Evolutionary conservation across 2,113 vertebrate genomes (phyloP), one percentile per base, ranked within the genome.

Genomic region (Lepus timidus): DNA sequence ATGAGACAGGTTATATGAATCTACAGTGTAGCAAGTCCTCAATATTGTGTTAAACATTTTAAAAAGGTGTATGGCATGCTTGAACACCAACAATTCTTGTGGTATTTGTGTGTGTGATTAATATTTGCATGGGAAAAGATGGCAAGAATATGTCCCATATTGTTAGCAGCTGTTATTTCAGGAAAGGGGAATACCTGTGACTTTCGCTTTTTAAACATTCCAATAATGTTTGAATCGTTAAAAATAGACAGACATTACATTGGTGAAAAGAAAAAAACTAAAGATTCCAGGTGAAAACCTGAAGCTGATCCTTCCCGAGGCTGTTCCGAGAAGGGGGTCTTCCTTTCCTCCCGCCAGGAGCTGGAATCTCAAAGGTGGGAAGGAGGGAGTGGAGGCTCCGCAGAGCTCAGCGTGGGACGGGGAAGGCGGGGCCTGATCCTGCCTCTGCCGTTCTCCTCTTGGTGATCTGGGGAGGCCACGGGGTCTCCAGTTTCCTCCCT

Each of bases 151-250:
- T 96, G 96, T 96, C 93, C 83, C 96, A 95, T 96, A 88, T 93
- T 97, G 92, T 96, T 88, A 93, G 90, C 97, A 97, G 97, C 96
- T 97, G 97, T 85, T 97, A 95, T 90, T 95, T 96, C 1, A 4
- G 79, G 94, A 88, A 85, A 96, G 91, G 93, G 89, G 65, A 95
- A 92, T 97, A 97, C 96, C 97, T 97, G 96, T 95, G 96, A 96
- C 94, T 96, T 95, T 96, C 95, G 96, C 90, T 94, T 96, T 91
- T 93, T 92, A 92, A 97, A 96, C 75, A 44, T 95, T 97, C 36
- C 31, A 23, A 13, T 94, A 95, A 92, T 88, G 65, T 96, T 96
- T 93, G 93, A 88, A 83, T 95, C 88, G 52, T 86, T 97, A 96
- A 96, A 97, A 97, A 97, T 96, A 97, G 89, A 75, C 70, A 75